phyloP scores from a whole-genome alignment of 2,888 invertebrate genomes.

The Automeris io region DNA sequence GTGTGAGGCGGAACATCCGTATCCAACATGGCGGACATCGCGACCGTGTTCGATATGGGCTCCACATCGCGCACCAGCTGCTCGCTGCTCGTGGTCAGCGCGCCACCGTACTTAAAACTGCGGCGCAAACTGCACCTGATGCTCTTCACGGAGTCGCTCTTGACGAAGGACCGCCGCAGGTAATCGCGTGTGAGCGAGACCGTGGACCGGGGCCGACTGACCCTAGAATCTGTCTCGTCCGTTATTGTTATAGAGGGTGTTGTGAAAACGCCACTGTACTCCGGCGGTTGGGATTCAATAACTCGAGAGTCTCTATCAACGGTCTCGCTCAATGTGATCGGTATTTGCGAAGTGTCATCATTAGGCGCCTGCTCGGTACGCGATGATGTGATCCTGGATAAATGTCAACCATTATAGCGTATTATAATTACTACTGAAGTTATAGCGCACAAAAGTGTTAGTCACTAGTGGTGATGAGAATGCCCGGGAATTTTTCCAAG shows the following conservation, averaged over 20 bases:
- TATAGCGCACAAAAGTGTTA: too few relatives aligned
- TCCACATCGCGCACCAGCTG: constrained; percentile 78
- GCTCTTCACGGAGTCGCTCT: constrained; percentile 61
- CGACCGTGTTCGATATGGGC: constrained; percentile 73
- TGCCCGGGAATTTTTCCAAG: too few relatives aligned
- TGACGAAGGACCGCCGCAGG: constrained; percentile 58
- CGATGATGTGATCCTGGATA: constrained; percentile 53
- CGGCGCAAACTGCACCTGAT: constrained; percentile 60
- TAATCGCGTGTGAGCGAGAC: constrained; percentile 53
- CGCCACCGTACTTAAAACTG: constrained; percentile 62
- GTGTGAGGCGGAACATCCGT: constrained; percentile 39
- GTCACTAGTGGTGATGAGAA: too few relatives aligned
- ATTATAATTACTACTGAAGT: too few relatives aligned
- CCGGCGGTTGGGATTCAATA: constrained; percentile 32
- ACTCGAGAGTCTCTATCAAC: constrained; percentile 42
- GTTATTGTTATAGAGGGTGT: constrained; percentile 46
- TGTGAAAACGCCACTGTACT: constrained; percentile 38
- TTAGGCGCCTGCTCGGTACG: constrained; percentile 33
- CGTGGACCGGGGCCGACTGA: constrained; percentile 39
- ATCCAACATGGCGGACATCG: constrained; percentile 60
- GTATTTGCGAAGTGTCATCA: constrained; percentile 52
- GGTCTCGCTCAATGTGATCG: constrained; percentile 61
- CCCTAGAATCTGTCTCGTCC: constrained; percentile 44
- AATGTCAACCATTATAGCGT: constrained; percentile 6
- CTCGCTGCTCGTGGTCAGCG: constrained; percentile 72